Base-by-base conservation (phyloP, 92 coral and sea anemone species). In the Zoanthus solanderi region DNA sequence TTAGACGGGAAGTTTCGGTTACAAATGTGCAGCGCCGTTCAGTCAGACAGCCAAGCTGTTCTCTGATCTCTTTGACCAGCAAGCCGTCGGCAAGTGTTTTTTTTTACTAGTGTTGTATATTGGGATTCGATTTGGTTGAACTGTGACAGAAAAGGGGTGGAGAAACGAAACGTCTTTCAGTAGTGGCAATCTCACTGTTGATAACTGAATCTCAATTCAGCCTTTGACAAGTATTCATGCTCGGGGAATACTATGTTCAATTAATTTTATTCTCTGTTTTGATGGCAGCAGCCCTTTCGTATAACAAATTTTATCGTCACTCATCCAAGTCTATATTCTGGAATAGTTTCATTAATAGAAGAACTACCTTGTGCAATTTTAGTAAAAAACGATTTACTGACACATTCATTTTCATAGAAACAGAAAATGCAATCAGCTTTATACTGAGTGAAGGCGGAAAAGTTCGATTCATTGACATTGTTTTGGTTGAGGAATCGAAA, bases 71-170 rank as follows among this genome's bases (percentile, higher is more conserved):
- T 5, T 67, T 37, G 30, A 56, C 69, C 63, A n/a, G n/a, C 17
- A 48, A 11, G 11, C 17, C 46, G 6, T 13, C 58, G 47, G n/a
- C 85, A 72, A 52, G 16, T 71, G 66, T 13, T 46, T 56, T 16
- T 54, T 37, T 34, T 31, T 9, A 5, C 11, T 9, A 34, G 13
- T 79, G 56, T 81, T 75, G 63, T 46, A 65, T 66, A 29, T 69
- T 44, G 75, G 17, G 69, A 61, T 79, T 44, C 84, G 84, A 48
- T 79, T 46, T 50, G 54, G 54, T 50, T 50, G 75, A 66, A 45
- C n/a, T 81, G 85, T 81, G 75, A 81, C 75, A 61, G 74, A 66
- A 65, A 66, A 81, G 85, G 85, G 85, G 85, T 81, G 85, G 85
- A 81, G 85, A 81, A 53, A n/a, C 7, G 47, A 54, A 81, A 81